These are phyloP conservation scores for Enteromius mattozi DNA, from an alignment of 2,797 vertebrate genomes.

Conservation along the genomic window DNA sequence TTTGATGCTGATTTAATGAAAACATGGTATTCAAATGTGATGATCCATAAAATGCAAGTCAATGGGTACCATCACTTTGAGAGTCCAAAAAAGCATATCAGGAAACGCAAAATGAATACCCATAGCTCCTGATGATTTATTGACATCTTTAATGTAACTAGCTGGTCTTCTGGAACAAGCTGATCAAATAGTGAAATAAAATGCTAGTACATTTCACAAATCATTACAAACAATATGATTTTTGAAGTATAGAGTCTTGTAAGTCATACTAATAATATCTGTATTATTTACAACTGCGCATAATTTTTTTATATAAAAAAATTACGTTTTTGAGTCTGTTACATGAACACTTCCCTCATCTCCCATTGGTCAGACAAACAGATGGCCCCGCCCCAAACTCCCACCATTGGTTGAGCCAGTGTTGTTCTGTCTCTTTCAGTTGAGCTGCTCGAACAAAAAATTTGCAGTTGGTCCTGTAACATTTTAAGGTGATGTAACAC, in stretches of 20 bases:
- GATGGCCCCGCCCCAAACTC: neutral
- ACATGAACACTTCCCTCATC: neutral
- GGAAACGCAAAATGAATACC: neutral
- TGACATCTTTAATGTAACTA: neutral
- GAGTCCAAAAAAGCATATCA: neutral
- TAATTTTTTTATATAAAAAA: too few relatives aligned
- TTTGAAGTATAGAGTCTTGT: neutral
- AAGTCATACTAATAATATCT: neutral
- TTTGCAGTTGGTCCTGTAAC: neutral
- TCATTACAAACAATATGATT: neutral
- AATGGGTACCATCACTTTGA: neutral
- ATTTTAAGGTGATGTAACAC: slow-evolving; percentile 2
- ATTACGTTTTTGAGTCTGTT: neutral
- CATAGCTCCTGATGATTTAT: neutral
- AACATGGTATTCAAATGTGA: neutral
- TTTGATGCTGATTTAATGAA: neutral
- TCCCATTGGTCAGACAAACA: neutral
- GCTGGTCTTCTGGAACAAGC: neutral
- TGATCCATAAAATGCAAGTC: neutral
- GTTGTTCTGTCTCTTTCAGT: neutral
- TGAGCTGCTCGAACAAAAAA: neutral
- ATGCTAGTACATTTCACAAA: neutral
- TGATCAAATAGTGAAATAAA: neutral
- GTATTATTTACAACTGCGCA: neutral
- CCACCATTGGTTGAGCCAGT: neutral